Evolutionary conservation across 37 sponge, comb jelly and placozoan genomes (phyloP).

Genomic region (Cladorhizidae sp.): DNA sequence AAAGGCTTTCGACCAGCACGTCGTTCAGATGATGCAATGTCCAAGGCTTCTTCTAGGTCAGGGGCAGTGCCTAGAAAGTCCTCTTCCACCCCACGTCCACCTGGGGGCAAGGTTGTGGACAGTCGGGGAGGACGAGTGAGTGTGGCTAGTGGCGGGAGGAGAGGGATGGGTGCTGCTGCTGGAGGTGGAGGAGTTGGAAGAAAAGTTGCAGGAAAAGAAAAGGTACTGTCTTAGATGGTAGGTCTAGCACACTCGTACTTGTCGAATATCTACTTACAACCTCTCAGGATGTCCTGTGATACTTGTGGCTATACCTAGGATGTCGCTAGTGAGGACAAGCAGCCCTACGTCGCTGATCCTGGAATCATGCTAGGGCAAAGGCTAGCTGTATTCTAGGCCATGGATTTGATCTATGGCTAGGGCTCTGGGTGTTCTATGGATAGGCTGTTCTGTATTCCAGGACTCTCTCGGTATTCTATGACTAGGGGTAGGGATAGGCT

Average conservation of each 20-base stretch:
- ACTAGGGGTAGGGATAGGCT: too few species aligned
- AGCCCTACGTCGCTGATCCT: too few species aligned
- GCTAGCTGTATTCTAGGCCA: too few species aligned
- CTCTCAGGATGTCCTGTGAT: too few species aligned
- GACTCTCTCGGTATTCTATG: too few species aligned
- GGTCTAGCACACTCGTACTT: background rate
- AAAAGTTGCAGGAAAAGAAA: slow-evolving; percentile 12
- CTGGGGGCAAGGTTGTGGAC: slow-evolving; percentile 48
- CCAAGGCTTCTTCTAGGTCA: background rate
- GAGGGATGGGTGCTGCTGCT: slow-evolving; percentile 3
- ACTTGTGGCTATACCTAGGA: too few species aligned
- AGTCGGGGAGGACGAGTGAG: slow-evolving; percentile 26
- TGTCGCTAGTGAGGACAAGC: too few species aligned
- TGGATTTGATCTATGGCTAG: too few species aligned
- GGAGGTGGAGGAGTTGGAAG: slow-evolving; percentile 2
- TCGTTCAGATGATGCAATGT: slow-evolving; percentile 5
- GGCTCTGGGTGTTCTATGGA: too few species aligned
- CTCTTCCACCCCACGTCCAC: background rate
- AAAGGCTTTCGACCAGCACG: slow-evolving; percentile 26
- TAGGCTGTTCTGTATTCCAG: too few species aligned
- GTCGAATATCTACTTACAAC: too few species aligned
- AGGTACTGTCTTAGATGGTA: slow-evolving; percentile 1
- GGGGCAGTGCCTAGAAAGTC: slow-evolving; percentile 11
- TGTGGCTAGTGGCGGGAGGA: slow-evolving; percentile 1
- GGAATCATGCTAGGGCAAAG: too few species aligned